Base-by-base conservation (phyloP, 2,113 vertebrate genomes). In the Dipodomys stephensi region DNA sequence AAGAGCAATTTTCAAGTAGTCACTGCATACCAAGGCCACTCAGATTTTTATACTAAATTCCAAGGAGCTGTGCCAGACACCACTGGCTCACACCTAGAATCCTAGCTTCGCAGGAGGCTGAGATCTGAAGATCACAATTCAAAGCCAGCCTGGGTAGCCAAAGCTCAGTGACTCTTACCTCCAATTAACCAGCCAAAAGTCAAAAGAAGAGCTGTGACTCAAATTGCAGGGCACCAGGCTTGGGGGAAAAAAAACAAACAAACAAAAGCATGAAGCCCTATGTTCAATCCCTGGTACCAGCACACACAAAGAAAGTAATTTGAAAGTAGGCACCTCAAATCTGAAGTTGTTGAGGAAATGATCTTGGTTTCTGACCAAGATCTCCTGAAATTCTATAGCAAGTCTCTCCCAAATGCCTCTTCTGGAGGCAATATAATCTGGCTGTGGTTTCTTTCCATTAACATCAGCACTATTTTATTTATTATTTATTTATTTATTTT, bases 21-120 rank as follows among this genome's bases (percentile, higher is more conserved):
- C 46, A 53, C 35, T 69, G 2, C 44, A 77, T 73, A 69, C 84
- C 46, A 77, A 88, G 57, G 90, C 32, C 57, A 96, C 72, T 90
- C 49, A 44, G 5, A 91, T 83, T 90, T 80, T 62, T 68, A 83
- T 68, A 44, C 6, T n/a, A 73, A 10, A 88, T 49, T 27, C 15
- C 57, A 74, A 94, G 46, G 20, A 80, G n/a, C 12, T 49, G 12
- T 49, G 49, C 49, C 49, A 49, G 49, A 12, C 49, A 49, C 49
- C 12, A 49, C 49, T 83, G 20, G 35, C n/a, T 93, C 80, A 32
- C 19, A 9, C 5, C 20, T 74, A 8, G 9, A 74, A 74, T 23
- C 12, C 35, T 20, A 74, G 72, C 35, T 23, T 28, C 18, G 2
- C 16, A 49, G n/a, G 60, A 81, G 7, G 11, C 79, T 81, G 32